Base-by-base conservation (phyloP, 2,888 invertebrate genomes). In the Caenorhabditis doughertyi region DNA sequence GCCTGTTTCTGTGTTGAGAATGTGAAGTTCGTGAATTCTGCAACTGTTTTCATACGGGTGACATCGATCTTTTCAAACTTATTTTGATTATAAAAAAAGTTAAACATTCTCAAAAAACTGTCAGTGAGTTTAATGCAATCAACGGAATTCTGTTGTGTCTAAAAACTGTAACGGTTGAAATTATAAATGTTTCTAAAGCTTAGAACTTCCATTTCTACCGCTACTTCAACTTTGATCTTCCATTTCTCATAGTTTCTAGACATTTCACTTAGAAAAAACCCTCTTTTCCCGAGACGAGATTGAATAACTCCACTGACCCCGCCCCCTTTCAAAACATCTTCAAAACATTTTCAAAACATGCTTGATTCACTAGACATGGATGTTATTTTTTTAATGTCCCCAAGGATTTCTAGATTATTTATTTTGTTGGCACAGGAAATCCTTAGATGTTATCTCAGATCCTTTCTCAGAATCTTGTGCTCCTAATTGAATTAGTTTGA, bases 361-460 rank as follows among this genome's bases (percentile, higher is more conserved):
- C 49, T 25, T 42, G 60, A 55, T 55, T 53, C 44, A 53, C 55
- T 53, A 53, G 64, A 64, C 64, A 64, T 32, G 5, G 55, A 29
- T 53, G 55, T 35, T 65, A 65, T 65, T 65, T 74, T n/a, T 74
- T 29, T 35, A 60, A 64, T 25, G 56, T 65, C 77, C 68, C 68
- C 35, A 47, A 62, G 68, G 62, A 62, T 62, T 53, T 62, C 25
- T 62, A 62, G 60, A 77, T 68, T 77, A 62, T 77, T 68, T 77
- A 77, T 77, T 77, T 77, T 53, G 49, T 44, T 60, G 8, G 39
- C 9, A 29, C n/a, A 58, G 25, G 11, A 23, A 27, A 32, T 55
- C 21, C 27, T 49, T 0, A 64, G 47, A 53, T 35, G 49, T 21
- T 23, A 56, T 56, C 42, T 74, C 27, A 11, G 23, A 18, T 32